phyloP scores from a whole-genome alignment of 1,140 invertebrate species.

The Lucilia sericata region DNA sequence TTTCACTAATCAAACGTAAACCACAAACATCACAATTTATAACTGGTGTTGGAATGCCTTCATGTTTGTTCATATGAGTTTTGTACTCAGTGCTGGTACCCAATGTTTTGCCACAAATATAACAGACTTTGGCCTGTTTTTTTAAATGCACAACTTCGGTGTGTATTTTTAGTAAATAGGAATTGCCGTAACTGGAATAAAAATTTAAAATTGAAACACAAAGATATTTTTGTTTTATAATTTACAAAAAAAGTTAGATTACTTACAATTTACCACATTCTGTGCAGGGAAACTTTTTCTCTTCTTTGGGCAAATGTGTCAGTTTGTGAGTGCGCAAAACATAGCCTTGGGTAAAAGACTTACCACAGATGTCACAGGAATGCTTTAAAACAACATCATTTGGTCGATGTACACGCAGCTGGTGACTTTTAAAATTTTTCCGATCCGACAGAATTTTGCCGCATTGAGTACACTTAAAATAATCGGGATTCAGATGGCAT shows the following conservation, averaged over 20 bases:
- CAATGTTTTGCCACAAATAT: constrained; percentile 19
- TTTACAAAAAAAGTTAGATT: no score
- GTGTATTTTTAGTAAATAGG: background rate
- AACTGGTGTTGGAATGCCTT: background rate
- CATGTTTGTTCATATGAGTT: background rate
- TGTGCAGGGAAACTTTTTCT: constrained; percentile 9
- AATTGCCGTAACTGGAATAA: background rate
- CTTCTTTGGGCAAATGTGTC: constrained; percentile 19
- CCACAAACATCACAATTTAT: background rate
- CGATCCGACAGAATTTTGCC: background rate
- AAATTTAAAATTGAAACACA: no score
- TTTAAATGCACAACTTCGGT: background rate
- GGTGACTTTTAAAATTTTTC: background rate
- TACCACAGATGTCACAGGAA: background rate
- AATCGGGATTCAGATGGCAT: background rate
- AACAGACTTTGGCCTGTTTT: background rate
- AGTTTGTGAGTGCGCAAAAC: background rate
- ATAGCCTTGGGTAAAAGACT: background rate
- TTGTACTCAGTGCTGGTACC: background rate
- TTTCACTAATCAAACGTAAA: no score
- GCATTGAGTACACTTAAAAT: constrained; percentile 10
- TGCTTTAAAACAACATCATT: background rate
- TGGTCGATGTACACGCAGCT: background rate
- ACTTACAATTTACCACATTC: constrained; percentile 40
- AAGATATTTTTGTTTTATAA: no score